Evolutionary conservation across 2,888 invertebrate genomes (phyloP), one percentile per base, ranked within the genome.

Genomic region (Prenolepis imparis): DNA sequence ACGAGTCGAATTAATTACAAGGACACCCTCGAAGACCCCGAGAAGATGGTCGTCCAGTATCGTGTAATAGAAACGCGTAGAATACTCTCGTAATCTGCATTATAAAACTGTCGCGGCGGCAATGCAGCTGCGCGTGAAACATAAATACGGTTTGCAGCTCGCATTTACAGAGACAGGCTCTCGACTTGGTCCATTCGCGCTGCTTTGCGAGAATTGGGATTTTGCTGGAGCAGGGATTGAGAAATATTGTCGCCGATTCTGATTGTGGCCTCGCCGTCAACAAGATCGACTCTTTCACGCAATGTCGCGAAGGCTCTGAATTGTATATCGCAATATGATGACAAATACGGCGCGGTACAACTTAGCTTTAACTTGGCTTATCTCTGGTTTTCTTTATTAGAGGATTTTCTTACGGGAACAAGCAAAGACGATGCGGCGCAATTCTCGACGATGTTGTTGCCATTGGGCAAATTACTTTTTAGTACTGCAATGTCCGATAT

Each of bases 21-120:
- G 59, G 59, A 39, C 73, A 12, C 68, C 39, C 77, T 66, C 75
- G 66, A 28, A n/a, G n/a, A n/a, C 28, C 21, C n/a, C 48, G 41
- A 9, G 55, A 70, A 84, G 73, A 81, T 78, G 57, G 32, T 48
- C 57, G 48, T 28, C 57, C 48, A 72, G 68, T 66, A 61, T 39
- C 57, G 74, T 55, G 72, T 68, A 63, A 81, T 72, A 64, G 52
- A 68, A 74, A 70, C 55, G 52, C 67, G 28, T 55, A 21, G 48
- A 44, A n/a, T 44, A 24, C 78, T 41, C 57, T 9, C 57, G 84
- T 88, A 90, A 91, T 90, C 84, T 85, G 82, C 85, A 84, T 90
- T 84, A 88, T 86, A 90, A 91, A 91, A 90, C 87, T 85, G 86
- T 90, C 86, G 86, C 72, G 78, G 78, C 55, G 72, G 44, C 59